Evolutionary conservation across 35 echinoderm and acorn worm species (phyloP).

Genomic region (Holothuria glaberrima): DNA sequence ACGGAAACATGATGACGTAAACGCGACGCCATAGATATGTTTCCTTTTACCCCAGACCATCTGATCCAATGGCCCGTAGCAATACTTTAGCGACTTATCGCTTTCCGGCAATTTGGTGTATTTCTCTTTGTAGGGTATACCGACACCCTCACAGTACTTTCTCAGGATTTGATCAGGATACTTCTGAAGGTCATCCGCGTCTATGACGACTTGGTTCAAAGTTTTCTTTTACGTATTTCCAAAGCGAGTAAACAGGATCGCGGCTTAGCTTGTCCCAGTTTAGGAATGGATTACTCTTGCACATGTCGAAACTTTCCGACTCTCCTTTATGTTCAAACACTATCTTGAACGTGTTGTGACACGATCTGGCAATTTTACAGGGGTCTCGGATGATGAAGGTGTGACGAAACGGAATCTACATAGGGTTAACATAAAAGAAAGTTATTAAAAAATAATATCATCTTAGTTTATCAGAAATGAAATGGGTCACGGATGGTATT

Average conservation of each 20-base stretch:
- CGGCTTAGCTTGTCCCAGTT: background rate
- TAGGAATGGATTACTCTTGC: background rate
- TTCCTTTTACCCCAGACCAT: background rate
- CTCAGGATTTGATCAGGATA: constrained; percentile 36
- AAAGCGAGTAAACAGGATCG: constrained; percentile 2
- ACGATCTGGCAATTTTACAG: no score
- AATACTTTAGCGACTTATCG: background rate
- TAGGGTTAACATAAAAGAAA: no score
- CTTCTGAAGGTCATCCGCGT: constrained; percentile 51
- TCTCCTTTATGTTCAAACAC: background rate
- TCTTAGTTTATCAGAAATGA: no score
- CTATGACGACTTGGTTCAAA: constrained; percentile 37
- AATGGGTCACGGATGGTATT: no score
- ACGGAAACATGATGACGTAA: background rate
- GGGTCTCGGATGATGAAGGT: no score
- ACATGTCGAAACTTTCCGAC: background rate
- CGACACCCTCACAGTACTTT: constrained; percentile 45
- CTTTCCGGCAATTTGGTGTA: constrained; percentile 40
- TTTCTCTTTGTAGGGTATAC: constrained; percentile 44
- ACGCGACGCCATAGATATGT: background rate
- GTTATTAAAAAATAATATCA: no score
- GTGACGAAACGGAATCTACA: no score
- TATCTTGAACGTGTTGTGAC: no score
- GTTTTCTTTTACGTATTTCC: constrained; percentile 26
- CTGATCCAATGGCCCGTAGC: background rate